Conservation (phyloP, 2,888 invertebrate species). For the Cactoblastis cactorum region DNA sequence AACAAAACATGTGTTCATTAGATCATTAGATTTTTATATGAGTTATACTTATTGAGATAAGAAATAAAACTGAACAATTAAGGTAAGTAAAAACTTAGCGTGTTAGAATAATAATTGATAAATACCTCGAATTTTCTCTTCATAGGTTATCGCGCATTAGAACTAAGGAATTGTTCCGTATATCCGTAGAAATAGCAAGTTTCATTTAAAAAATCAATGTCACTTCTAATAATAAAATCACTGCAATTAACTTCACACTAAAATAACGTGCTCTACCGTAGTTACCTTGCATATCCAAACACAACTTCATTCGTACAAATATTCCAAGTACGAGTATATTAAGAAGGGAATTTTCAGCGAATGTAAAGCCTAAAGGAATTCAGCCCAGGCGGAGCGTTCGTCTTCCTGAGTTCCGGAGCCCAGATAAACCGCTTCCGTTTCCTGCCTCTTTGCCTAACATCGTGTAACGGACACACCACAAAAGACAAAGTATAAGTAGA, state of each 20-base stretch:
- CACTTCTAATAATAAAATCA: too few relatives aligned
- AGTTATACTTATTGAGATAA: too few relatives aligned
- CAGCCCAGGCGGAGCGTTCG: constrained; percentile 55
- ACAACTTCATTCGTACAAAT: constrained; percentile 11
- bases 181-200: too few relatives aligned
- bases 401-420: constrained; percentile 73
- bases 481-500: constrained; percentile 58
- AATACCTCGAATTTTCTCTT: too few relatives aligned
- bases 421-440: constrained; percentile 77
- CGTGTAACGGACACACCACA: constrained; percentile 67
- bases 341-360: constrained; percentile 54
- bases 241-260: not conserved
- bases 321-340: constrained; percentile 19
- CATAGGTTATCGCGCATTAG: too few relatives aligned
- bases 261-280: not conserved
- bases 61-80: too few relatives aligned
- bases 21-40: too few relatives aligned
- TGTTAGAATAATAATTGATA: too few relatives aligned
- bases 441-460: constrained; percentile 73
- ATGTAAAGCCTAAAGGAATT: constrained; percentile 67
- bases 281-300: constrained; percentile 1
- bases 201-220: too few relatives aligned
- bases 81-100: too few relatives aligned
- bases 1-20: too few relatives aligned
- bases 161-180: too few relatives aligned